Percentiles rank a stretch among this genome's conserved stretches.
Conservation (phyloP, 2,888 invertebrate genomes). For the Rugalucina vietnamica region DNA sequence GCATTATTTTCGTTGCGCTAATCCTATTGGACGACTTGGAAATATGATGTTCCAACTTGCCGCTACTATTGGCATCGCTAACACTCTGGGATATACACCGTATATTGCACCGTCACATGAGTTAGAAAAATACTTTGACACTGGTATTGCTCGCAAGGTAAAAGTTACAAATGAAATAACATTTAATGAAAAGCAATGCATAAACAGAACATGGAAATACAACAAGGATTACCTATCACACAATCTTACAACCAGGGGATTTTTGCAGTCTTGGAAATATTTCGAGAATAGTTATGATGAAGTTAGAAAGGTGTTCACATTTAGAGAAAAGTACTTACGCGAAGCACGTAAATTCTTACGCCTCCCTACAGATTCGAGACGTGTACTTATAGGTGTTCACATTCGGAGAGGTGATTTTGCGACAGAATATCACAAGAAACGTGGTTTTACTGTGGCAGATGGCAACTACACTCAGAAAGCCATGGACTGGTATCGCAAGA, state of each 20-base stretch:
- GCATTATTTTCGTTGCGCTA: background rate
- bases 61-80: slow-evolving; percentile 62
- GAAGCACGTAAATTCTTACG: background rate
- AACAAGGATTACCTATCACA: background rate
- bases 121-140: slow-evolving; percentile 55
- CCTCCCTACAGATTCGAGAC: background rate
- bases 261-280: background rate
- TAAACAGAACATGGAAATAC: background rate
- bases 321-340: background rate
- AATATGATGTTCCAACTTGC: slow-evolving; percentile 72
- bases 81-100: slow-evolving; percentile 61
- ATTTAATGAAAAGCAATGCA: background rate
- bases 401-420: background rate
- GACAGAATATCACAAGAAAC: background rate
- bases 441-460: background rate
- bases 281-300: background rate
- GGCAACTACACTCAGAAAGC: background rate
- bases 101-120: slow-evolving; percentile 40
- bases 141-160: no score
- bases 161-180: background rate
- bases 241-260: background rate
- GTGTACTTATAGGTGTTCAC: background rate
- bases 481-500: background rate
- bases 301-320: background rate
- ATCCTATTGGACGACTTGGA: slow-evolving; percentile 66